Evolutionary conservation across 2,888 invertebrate genomes (phyloP).

Genomic region (Drosophila subquinaria): DNA sequence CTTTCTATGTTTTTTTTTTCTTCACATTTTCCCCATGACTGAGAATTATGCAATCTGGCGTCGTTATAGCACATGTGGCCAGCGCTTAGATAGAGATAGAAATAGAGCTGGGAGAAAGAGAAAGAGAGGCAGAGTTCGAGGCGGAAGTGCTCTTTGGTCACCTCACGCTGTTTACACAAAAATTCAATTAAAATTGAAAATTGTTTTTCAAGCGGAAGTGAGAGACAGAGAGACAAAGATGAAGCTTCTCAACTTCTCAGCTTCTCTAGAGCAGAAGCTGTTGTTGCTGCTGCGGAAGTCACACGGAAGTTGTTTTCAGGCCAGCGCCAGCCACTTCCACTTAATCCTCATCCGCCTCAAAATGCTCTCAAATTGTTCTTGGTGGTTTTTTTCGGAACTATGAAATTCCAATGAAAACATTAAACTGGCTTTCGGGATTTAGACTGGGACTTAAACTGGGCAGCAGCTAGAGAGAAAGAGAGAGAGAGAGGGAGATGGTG

Average conservation of each 20-base stretch:
- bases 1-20: conserved; percentile 5
- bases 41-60: conserved; percentile 78
- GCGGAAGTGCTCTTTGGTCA: conserved; percentile 64
- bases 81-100: conserved; percentile 30
- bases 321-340: conserved; percentile 54
- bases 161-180: conserved; percentile 72
- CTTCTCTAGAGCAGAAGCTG: conserved; percentile 14
- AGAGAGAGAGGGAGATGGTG: background rate
- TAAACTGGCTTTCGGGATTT: conserved; percentile 10
- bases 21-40: conserved; percentile 28
- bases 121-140: conserved; percentile 23
- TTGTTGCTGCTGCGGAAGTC: conserved; percentile 68
- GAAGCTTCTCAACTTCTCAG: background rate
- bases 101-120: conserved; percentile 10
- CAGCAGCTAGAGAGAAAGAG: background rate
- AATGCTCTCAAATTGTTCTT: conserved; percentile 44
- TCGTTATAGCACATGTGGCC: conserved; percentile 63
- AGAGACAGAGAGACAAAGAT: background rate
- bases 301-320: conserved; percentile 79
- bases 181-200: conserved; percentile 77
- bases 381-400: conserved; percentile 9
- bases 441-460: conserved; percentile 15
- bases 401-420: conserved; percentile 68
- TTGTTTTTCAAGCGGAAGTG: conserved; percentile 60
- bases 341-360: conserved; percentile 48